Base-by-base conservation (phyloP, 2,888 invertebrate species). In the Tortrix viridana region DNA sequence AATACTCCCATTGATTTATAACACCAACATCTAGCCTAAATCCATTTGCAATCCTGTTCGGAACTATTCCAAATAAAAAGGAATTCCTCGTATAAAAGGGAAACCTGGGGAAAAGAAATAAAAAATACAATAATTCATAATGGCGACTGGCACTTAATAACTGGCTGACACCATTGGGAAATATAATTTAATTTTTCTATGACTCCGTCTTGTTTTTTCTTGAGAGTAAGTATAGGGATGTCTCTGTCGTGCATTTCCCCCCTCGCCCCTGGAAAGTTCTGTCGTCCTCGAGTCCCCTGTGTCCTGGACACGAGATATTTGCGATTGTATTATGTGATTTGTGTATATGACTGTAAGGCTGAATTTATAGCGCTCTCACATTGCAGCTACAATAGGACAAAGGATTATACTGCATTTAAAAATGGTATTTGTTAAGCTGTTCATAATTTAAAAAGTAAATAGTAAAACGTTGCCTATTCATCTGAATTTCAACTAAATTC, bases 101-200 rank as follows among this genome's bases (percentile, higher is more conserved):
- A 86, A 87, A 87, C 85, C 88, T 82, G 82, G 79, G 80, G 84
- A 81, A 84, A 84, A 80, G 81, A 85, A 85, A 88, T 85, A 86
- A 89, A 89, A 86, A 89, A 89, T 77, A 86, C 88, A 88, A 90
- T 90, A 91, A 89, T 90, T 90, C 92, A 92, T 92, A 89, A 92
- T 92, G 92, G 92, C 92, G 91, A 86, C 89, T 88, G 89, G 92
- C 89, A 92, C 92, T 92, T 92, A 92, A 92, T 92, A 92, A 92
- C 92, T 89, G 89, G 86, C 92, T 92, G 92, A 92, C 92, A 92
- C 92, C 92, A 90, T 90, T 89, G 92, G 90, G 92, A 92, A 91
- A 92, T 89, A 92, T 92, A 92, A 92, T 92, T 92, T 92, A 92
- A 92, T 92, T 92, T 92, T 90, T 91, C 89, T 87, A 74, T 80